Evolutionary conservation across 2,113 vertebrate species (phyloP).

Genomic region (Labeo rohita): DNA sequence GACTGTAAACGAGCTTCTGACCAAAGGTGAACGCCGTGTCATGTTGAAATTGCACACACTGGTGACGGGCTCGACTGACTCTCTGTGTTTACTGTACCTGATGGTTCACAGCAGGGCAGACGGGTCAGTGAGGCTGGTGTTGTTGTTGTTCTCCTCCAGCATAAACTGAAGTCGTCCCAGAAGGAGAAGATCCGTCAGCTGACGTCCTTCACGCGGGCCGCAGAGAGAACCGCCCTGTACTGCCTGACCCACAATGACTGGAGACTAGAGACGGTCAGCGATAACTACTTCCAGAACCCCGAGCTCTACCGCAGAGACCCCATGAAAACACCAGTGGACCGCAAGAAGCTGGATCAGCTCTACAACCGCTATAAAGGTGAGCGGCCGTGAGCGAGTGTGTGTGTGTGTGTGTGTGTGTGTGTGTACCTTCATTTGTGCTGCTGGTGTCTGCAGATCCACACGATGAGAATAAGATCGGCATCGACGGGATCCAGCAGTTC

Average conservation of each 20-base stretch:
- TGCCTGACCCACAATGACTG: slow-evolving; percentile 93
- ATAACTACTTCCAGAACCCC: slow-evolving; percentile 92
- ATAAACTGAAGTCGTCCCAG: not conserved
- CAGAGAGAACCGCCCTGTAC: slow-evolving; percentile 89
- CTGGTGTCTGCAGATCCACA: slow-evolving; percentile 81
- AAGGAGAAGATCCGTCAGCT: slow-evolving; percentile 87
- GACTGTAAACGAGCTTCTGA: too few relatives aligned
- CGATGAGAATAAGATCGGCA: slow-evolving; percentile 95
- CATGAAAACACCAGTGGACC: slow-evolving; percentile 89
- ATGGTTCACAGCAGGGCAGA: slow-evolving; percentile 11
- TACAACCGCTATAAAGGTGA: slow-evolving; percentile 92
- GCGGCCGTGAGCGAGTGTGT: not conserved
- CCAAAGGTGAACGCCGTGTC: not conserved
- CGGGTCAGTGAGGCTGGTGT: not conserved
- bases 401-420: not conserved
- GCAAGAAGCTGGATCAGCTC: slow-evolving; percentile 89
- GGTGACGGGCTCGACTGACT: not conserved
- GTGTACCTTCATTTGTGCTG: not conserved
- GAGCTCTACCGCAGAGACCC: slow-evolving; percentile 89
- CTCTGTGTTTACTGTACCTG: not conserved
- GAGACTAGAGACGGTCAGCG: slow-evolving; percentile 92
- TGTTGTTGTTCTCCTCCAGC: not conserved
- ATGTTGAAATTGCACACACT: not conserved
- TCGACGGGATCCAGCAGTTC: slow-evolving; percentile 94
- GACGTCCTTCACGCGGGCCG: slow-evolving; percentile 91